Evolutionary conservation across 2,888 invertebrate species (phyloP).

Genomic region (Therioaphis trifolii): DNA sequence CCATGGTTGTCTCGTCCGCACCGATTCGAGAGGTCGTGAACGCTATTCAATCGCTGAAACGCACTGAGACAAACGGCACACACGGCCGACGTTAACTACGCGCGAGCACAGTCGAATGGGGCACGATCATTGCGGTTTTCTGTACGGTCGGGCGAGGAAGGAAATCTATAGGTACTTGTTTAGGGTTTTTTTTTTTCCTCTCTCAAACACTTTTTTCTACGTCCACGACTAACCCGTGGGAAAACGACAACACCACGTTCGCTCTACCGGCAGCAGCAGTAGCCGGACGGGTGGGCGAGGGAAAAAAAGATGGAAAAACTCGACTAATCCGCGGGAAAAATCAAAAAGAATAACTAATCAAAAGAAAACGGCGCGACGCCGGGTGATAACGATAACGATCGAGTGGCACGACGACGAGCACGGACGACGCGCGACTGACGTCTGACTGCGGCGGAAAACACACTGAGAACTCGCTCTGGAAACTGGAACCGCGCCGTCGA

Average conservation of each 20-base stretch:
- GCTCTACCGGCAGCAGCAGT: neutral
- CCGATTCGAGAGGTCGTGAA: neutral
- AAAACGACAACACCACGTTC: too few relatives aligned
- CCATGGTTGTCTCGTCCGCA: neutral
- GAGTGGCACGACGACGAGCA: neutral
- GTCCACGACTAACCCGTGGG: neutral
- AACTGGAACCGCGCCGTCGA: constrained; percentile 41
- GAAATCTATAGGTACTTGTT: neutral
- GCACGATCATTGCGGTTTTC: neutral
- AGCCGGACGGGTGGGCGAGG: neutral
- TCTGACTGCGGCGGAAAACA: neutral
- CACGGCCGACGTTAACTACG: constrained; percentile 14
- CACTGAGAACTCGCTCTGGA: neutral
- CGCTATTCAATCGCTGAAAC: neutral
- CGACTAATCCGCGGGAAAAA: neutral
- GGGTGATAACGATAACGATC: constrained; percentile 13
- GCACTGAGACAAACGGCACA: too few relatives aligned
- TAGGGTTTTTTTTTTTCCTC: neutral
- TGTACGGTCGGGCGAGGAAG: neutral
- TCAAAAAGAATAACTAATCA: neutral
- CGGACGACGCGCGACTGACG: constrained; percentile 13
- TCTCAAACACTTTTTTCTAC: neutral
- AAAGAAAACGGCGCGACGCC: neutral
- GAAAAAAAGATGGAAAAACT: neutral
- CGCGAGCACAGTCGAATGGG: neutral